Base-by-base conservation (phyloP, 2,888 invertebrate species). In the Eupithecia subfuscata region DNA sequence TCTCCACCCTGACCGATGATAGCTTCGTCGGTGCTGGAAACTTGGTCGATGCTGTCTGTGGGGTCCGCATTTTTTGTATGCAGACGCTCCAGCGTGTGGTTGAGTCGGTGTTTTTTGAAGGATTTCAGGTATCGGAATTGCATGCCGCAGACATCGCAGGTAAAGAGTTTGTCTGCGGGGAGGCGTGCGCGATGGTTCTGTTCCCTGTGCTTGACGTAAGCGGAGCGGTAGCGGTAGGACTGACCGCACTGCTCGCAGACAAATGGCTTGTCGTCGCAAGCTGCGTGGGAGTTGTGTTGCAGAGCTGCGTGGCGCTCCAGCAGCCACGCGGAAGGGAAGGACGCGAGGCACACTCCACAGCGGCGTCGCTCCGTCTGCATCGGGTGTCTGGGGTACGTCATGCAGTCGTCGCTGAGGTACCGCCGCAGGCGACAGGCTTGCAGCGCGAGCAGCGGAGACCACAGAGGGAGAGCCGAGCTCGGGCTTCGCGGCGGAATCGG, bases 211-310 rank as follows among this genome's bases (percentile, higher is more conserved):
- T 95, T 95, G 69, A 95, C 94, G 80, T 95, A 95, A 52, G 98
- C 98, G 63, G 98, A 98, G 77, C 98, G 96, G 90, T 98, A 98
- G 82, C 97, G 96, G 93, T 98, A 98, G 86, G 98, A 97, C 87
- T 98, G 98, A 8, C 98, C 98, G 90, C 98, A 98, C 89, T 98
- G 98, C 86, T 98, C 98, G 92, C 98, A 98, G 64, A 98, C 97
- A 92, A 98, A 98, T 18, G 98, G 98, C 86, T 98, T 98, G 89
- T 98, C 98, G 87, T 98, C 97, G 87, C 95, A 95, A 43, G 85
- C 95, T 91, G 90, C 89, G 86, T 87, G 96, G 83, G 87, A 97
- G 75, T 98, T 97, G 90, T 98, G 98, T 87, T 98, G 98, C 30
- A 98, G 92, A 0, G 97, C 96, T 0, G 97, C 97, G 90, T 98